phyloP scores from a whole-genome alignment of 2,113 vertebrate species.

The Triplophysa rosa region DNA sequence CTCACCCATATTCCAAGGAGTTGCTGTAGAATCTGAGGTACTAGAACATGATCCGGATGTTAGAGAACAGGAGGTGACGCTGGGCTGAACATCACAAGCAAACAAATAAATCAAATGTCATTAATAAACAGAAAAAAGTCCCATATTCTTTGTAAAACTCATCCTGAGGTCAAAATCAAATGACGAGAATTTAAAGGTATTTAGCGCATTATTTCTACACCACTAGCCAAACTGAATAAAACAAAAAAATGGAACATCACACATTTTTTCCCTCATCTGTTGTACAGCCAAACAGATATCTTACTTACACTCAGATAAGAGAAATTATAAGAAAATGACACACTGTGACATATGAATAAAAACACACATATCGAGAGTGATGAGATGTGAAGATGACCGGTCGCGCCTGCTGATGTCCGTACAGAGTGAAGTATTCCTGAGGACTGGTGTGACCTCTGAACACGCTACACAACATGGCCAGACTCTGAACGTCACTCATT shows the following conservation, averaged over 20 bases:
- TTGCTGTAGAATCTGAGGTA: slow-evolving; percentile 84
- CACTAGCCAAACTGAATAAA: too few relatives aligned
- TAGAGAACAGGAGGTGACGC: slow-evolving; percentile 82
- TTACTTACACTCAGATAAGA: background rate
- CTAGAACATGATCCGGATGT: slow-evolving; percentile 91
- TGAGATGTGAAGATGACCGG: slow-evolving; percentile 74
- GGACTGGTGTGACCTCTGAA: slow-evolving; percentile 85
- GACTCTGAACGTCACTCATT: slow-evolving; percentile 92
- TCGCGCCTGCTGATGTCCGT: slow-evolving; percentile 75
- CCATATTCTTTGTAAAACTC: background rate
- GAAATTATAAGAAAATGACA: background rate
- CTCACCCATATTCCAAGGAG: slow-evolving; percentile 86
- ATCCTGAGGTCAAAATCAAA: background rate
- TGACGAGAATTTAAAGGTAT: too few relatives aligned
- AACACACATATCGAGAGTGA: slow-evolving; percentile 84
- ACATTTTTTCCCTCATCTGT: too few relatives aligned
- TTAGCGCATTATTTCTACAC: too few relatives aligned
- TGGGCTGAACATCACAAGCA: slow-evolving; percentile 75
- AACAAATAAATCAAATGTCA: background rate
- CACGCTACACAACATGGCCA: slow-evolving; percentile 96
- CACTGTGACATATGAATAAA: background rate
- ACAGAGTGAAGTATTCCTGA: slow-evolving; percentile 75
- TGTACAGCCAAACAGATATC: too few relatives aligned
- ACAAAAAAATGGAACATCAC: too few relatives aligned
- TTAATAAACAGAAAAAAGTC: background rate